phyloP scores from a whole-genome alignment of 2,888 invertebrate species.

The Vandiemenella viatica region DNA sequence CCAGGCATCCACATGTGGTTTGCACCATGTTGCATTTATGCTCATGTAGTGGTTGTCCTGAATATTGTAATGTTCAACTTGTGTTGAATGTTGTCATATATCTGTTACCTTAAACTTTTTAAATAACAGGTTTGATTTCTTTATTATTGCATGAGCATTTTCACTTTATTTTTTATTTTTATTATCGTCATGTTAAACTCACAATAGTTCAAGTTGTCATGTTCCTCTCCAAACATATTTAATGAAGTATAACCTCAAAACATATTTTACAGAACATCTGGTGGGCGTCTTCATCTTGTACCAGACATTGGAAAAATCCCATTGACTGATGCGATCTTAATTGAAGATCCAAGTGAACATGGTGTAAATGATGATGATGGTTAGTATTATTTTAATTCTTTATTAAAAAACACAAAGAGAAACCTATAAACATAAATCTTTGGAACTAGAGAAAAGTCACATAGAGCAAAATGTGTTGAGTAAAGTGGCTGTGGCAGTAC shows the following conservation, averaged over 20 bases:
- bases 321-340: constrained; percentile 65
- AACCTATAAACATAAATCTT: too few relatives aligned
- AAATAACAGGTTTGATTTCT: too few relatives aligned
- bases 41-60: too few relatives aligned
- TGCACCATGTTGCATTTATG: too few relatives aligned
- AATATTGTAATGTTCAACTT: too few relatives aligned
- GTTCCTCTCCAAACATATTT: not conserved
- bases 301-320: constrained; percentile 71
- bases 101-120: too few relatives aligned
- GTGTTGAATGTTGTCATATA: too few relatives aligned
- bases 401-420: too few relatives aligned
- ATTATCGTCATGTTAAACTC: too few relatives aligned
- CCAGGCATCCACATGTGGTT: too few relatives aligned
- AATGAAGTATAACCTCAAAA: not conserved
- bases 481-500: not conserved
- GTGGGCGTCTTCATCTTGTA: constrained; percentile 70
- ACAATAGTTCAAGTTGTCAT: not conserved
- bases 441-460: not conserved
- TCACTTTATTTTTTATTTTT: too few relatives aligned
- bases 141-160: too few relatives aligned
- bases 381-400: constrained; percentile 20
- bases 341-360: constrained; percentile 66
- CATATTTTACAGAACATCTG: constrained; percentile 43
- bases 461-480: not conserved
- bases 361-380: constrained; percentile 53